phyloP scores from a whole-genome alignment of 2,797 vertebrate species.

The Ceyx erithaca region DNA sequence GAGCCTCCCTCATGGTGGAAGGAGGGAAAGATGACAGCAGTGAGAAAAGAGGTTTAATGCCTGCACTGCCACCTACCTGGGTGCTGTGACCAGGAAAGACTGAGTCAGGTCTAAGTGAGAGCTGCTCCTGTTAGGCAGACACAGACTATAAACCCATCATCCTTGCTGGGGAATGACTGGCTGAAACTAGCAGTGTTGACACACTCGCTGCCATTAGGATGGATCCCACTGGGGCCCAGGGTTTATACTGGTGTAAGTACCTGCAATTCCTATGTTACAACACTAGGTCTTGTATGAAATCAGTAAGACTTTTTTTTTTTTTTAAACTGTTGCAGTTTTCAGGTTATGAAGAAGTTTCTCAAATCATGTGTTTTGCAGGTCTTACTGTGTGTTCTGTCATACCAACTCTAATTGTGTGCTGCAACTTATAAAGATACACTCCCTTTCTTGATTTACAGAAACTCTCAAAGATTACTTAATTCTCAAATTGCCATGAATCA shows the following conservation, averaged over 20 bases:
- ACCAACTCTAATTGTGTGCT: conserved; percentile 18
- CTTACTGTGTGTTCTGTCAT: background rate
- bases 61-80: background rate
- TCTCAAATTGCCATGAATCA: conserved; percentile 48
- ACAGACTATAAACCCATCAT: background rate
- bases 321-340: conserved; percentile 31
- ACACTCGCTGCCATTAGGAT: conserved; percentile 8
- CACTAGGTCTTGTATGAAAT: conserved; percentile 38
- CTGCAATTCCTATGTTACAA: conserved; percentile 29
- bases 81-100: background rate
- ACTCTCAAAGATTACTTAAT: conserved; percentile 38
- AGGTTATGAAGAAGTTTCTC: conserved; percentile 26
- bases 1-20: background rate
- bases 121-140: background rate
- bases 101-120: background rate
- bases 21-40: background rate
- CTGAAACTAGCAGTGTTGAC: background rate
- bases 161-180: background rate
- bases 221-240: background rate
- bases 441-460: conserved; percentile 28
- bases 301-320: conserved; percentile 17
- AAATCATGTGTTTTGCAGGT: background rate
- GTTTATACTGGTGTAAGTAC: background rate
- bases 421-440: conserved; percentile 18
- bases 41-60: background rate